These are phyloP conservation scores for Lacerta agilis DNA, from an alignment of 2,797 vertebrate genomes.

Conservation along the genomic window DNA sequence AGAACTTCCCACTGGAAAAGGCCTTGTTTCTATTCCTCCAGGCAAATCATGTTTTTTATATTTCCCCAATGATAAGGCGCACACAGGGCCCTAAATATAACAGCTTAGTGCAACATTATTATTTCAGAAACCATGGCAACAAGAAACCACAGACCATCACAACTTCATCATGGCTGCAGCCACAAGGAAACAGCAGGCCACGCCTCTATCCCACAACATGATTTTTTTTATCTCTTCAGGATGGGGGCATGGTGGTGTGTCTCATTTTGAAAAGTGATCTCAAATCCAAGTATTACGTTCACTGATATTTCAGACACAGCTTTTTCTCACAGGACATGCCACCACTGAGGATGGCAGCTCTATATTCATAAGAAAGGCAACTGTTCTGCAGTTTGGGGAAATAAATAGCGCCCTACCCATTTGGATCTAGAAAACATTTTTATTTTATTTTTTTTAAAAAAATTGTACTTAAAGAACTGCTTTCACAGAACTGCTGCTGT, in stretches of 20 bases:
- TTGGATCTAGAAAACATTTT: background rate
- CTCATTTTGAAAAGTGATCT: background rate
- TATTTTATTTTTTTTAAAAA: too few relatives aligned
- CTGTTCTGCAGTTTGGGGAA: background rate
- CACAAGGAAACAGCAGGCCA: constrained; percentile 17
- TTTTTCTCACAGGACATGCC: background rate
- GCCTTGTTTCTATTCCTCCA: constrained; percentile 14
- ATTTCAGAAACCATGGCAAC: constrained; percentile 37
- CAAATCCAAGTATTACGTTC: background rate
- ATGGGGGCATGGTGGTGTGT: background rate
- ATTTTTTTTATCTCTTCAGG: background rate
- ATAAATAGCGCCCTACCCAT: background rate
- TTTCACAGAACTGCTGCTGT: background rate
- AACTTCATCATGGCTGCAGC: constrained; percentile 29
- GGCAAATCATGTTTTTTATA: constrained; percentile 27
- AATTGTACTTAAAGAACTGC: background rate
- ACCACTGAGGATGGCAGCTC: background rate
- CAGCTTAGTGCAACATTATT: constrained; percentile 20
- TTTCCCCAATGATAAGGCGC: constrained; percentile 29
- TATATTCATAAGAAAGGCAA: background rate
- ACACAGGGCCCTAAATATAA: constrained; percentile 24
- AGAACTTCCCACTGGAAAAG: background rate
- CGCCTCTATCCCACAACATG: background rate
- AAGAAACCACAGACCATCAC: constrained; percentile 26
- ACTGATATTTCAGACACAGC: background rate